phyloP scores from a whole-genome alignment of 1,140 invertebrate species.

The Drosophila carrolli region DNA sequence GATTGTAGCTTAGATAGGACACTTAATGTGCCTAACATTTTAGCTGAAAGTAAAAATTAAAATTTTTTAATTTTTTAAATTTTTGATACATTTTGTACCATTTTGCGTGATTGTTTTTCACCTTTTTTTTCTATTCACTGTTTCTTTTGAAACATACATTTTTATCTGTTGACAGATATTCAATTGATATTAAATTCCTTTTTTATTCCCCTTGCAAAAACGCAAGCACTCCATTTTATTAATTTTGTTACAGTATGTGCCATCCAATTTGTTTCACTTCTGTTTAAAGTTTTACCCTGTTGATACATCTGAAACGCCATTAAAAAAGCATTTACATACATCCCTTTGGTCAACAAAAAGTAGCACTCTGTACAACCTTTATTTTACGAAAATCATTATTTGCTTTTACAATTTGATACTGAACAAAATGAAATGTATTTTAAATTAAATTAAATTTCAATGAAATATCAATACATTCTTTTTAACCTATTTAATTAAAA shows the following conservation, averaged over 20 bases:
- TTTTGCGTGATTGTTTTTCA: neutral
- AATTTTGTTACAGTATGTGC: too few species aligned
- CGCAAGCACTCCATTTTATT: neutral
- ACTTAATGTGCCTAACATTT: neutral
- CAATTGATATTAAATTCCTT: neutral
- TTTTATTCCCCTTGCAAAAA: neutral
- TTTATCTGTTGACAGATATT: neutral
- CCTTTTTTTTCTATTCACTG: neutral
- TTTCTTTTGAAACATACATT: neutral
- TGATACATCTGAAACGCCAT: conserved; percentile 13
- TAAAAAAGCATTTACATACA: conserved; percentile 4
- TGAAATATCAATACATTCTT: too few species aligned
- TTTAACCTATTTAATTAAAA: too few species aligned
- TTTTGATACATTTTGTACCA: neutral
- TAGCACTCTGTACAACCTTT: neutral
- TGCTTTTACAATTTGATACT: conserved; percentile 7
- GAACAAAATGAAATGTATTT: neutral
- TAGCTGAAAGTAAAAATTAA: neutral
- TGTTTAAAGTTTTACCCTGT: conserved; percentile 5
- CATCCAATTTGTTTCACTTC: neutral
- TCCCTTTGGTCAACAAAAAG: neutral
- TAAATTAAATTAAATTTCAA: neutral
- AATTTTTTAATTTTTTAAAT: neutral
- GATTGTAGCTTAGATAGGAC: conserved; percentile 5
- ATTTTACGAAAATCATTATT: conserved; percentile 9